Conservation (phyloP, 2,888 invertebrate genomes). For the Ptilodon capucinus region DNA sequence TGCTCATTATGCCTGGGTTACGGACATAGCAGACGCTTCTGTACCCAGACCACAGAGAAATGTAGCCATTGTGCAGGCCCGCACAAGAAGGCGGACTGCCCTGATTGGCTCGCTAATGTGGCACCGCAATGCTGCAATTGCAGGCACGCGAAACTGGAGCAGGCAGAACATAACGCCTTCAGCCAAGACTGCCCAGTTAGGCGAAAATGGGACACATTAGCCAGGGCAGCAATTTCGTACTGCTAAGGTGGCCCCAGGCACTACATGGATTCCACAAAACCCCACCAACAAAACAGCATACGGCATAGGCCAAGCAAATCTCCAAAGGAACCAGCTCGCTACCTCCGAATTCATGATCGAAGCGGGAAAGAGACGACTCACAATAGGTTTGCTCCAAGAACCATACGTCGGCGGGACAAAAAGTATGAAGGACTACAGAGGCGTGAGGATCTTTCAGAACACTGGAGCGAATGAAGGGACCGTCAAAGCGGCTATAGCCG, state of each 20-base stretch:
- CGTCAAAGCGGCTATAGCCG: conserved; percentile 11
- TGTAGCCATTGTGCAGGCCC: conserved; percentile 27
- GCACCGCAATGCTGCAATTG: conserved; percentile 5
- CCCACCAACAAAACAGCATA: not conserved
- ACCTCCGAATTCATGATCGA: not conserved
- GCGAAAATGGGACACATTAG: conserved; percentile 4
- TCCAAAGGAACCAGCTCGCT: not conserved
- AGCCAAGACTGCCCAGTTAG: conserved; percentile 1
- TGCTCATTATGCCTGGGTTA: conserved; percentile 21
- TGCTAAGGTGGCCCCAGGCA: conserved; percentile 6
- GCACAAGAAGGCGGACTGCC: conserved; percentile 1
- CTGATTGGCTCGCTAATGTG: not conserved
- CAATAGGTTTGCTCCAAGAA: not conserved
- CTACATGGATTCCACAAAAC: too few species aligned
- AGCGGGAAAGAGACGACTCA: not conserved
- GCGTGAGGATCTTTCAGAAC: not conserved
- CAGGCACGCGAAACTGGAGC: not conserved
- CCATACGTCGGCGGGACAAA: not conserved
- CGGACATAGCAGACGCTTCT: conserved; percentile 16
- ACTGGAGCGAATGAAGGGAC: not conserved
- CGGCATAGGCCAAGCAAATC: not conserved
- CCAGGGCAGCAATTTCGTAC: conserved; percentile 1
- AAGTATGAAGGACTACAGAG: not conserved
- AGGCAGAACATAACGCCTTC: conserved; percentile 6
- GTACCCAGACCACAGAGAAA: conserved; percentile 8